Evolutionary conservation across 2,797 vertebrate genomes (phyloP).

Genomic region (Selene dorsalis): DNA sequence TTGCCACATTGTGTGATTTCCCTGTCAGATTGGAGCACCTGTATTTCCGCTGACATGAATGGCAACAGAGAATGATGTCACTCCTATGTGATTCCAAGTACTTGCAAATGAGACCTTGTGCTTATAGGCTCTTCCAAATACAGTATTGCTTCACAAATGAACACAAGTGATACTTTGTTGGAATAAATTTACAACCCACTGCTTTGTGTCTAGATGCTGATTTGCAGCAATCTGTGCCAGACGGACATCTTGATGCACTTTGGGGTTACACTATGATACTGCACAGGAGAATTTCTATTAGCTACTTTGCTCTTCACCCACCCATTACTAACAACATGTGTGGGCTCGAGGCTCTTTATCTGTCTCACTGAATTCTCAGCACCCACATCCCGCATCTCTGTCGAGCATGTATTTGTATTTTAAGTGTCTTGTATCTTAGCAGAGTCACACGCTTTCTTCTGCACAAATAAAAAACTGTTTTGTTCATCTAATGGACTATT

Average conservation of each 20-base stretch:
- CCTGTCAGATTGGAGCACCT: slow-evolving; percentile 5
- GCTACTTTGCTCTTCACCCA: slow-evolving; percentile 17
- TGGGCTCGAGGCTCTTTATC: slow-evolving; percentile 33
- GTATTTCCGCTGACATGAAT: slow-evolving; percentile 7
- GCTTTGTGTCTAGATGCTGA: slow-evolving; percentile 15
- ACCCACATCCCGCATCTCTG: slow-evolving; percentile 39
- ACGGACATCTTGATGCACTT: slow-evolving; percentile 31
- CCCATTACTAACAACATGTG: slow-evolving; percentile 38
- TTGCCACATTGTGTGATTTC: not conserved
- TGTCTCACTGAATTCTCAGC: slow-evolving; percentile 31
- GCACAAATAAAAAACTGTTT: slow-evolving; percentile 9
- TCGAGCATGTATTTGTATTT: slow-evolving; percentile 19
- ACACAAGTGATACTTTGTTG: slow-evolving; percentile 16
- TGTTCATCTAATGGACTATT: slow-evolving; percentile 56
- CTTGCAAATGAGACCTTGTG: not conserved
- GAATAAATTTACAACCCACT: slow-evolving; percentile 48
- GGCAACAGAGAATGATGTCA: slow-evolving; percentile 15
- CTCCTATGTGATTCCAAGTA: not conserved
- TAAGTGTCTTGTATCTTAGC: slow-evolving; percentile 26
- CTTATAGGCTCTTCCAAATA: slow-evolving; percentile 10
- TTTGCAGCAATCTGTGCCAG: slow-evolving; percentile 14
- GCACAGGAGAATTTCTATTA: slow-evolving; percentile 41
- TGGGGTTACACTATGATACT: slow-evolving; percentile 11
- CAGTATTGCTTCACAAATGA: slow-evolving; percentile 5
- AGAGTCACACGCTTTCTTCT: slow-evolving; percentile 31